Evolutionary conservation across 2,113 vertebrate species (phyloP), one percentile per base, ranked within the genome.

Genomic region (Syrmaticus mikado): DNA sequence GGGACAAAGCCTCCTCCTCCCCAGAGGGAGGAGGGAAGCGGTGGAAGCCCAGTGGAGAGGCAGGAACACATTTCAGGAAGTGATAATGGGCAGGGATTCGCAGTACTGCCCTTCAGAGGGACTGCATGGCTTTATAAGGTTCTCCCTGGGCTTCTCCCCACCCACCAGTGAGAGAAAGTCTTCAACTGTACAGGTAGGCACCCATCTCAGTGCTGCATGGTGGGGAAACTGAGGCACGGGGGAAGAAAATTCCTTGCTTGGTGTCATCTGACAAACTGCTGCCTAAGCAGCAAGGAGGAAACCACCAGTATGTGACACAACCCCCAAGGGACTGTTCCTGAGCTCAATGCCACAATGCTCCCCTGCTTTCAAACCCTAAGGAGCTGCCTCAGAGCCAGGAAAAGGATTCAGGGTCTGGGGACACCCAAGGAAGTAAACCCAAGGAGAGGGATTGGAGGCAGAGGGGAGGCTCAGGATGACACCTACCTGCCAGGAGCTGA

Each of bases 401-500:
- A 53, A 53, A 53, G 52, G 52, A 53, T 5, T 53, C 5, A 8
- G 27, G 27, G 14, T 53, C 15, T 53, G 52, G 52, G 52, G 27
- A 53, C 14, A 53, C 27, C 8, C 27, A 53, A 53, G 52, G 52
- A 53, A 28, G 27, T 53, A 53, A 53, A 53, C 52, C 15, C 27
- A 11, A 43, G 48, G 58, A 60, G 21, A 55, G 10, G 40, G 71
- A 30, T 40, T 34, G 4, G 41, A 27, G 32, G 8, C 34, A 20
- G 11, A 70, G 0, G 15, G 18, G 4, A 0, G 4, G 28, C 4
- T 25, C 4, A 4, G 72, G 41, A 11, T 38, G 24, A 18, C 58
- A 86, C 97, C 70, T 81, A 99, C 99, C 99, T 99, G 99, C 99
- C 99, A 99, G 11, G 98, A 98, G 89, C 98, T 97, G 8, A 99